Conservation (phyloP, 1,140 invertebrate species). For the Nixonia krombeini region DNA sequence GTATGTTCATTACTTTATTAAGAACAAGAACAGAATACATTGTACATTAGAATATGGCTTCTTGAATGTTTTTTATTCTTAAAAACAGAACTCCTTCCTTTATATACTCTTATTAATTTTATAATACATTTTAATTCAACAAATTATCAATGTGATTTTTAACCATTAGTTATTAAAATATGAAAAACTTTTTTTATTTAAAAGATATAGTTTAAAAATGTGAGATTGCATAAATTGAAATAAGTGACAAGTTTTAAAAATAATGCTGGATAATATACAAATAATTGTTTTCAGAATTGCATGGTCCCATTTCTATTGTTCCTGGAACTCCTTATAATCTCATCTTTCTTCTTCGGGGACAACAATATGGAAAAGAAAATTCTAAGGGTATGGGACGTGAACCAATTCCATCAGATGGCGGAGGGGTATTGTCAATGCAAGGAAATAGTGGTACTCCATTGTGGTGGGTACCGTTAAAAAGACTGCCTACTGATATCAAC, state of each 20-base stretch:
- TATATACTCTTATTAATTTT: no score
- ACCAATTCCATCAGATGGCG: slow-evolving; percentile 68
- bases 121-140: no score
- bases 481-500: slow-evolving; percentile 78
- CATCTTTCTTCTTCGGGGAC: slow-evolving; percentile 78
- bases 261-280: slow-evolving; percentile 8
- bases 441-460: slow-evolving; percentile 74
- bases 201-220: no score
- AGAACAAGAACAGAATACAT: not conserved
- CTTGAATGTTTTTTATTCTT: no score
- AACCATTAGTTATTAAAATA: no score
- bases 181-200: no score
- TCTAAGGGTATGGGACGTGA: slow-evolving; percentile 47
- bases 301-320: slow-evolving; percentile 80
- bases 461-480: slow-evolving; percentile 76
- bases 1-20: slow-evolving; percentile 51
- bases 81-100: no score
- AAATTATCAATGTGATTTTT: no score
- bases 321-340: slow-evolving; percentile 77
- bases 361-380: slow-evolving; percentile 72
- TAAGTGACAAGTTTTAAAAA: slow-evolving; percentile 1
- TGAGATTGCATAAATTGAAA: no score
- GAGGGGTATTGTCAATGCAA: slow-evolving; percentile 65
- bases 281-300: slow-evolving; percentile 76
- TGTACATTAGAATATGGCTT: no score